Percentiles rank a stretch among this genome's conserved stretches.
phyloP scores from a whole-genome alignment of 2,113 vertebrate species.

The Phocoena sinus region DNA sequence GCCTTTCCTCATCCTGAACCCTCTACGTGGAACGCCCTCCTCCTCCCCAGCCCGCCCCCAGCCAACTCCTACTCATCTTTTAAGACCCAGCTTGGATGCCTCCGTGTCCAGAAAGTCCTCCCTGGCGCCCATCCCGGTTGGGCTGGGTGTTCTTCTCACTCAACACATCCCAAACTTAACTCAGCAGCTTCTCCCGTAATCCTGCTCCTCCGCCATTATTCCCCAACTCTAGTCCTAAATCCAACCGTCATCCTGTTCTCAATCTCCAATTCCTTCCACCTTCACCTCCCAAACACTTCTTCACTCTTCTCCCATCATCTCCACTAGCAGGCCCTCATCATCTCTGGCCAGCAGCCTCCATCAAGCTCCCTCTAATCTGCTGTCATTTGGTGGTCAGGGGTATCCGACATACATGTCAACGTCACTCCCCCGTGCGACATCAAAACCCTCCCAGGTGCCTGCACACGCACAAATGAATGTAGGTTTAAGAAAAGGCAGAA shows the following conservation, averaged over 20 bases:
- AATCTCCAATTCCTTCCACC: not conserved
- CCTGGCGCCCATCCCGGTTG: not conserved
- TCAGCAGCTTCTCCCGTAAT: not conserved
- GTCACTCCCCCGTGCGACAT: not conserved
- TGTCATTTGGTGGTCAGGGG: not conserved
- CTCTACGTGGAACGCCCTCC: not conserved
- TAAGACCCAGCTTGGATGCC: not conserved
- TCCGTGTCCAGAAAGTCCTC: not conserved
- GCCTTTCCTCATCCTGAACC: not conserved
- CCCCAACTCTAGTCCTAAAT: not conserved
- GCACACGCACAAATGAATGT: not conserved
- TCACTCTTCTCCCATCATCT: not conserved
- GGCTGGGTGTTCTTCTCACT: not conserved
- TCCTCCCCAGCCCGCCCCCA: not conserved
- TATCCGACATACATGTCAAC: not conserved
- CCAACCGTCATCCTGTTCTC: not conserved
- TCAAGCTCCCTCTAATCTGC: not conserved
- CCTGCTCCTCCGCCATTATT: not conserved
- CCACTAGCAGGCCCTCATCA: not conserved
- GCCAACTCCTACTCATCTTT: not conserved
- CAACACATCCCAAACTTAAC: not conserved
- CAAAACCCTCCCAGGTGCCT: not conserved
- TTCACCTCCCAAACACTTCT: not conserved
- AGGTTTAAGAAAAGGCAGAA: not conserved
- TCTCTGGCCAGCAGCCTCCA: not conserved